Evolutionary conservation across 2,113 vertebrate species (phyloP), one percentile per base, ranked within the genome.

Genomic region (Charadrius vociferus): DNA sequence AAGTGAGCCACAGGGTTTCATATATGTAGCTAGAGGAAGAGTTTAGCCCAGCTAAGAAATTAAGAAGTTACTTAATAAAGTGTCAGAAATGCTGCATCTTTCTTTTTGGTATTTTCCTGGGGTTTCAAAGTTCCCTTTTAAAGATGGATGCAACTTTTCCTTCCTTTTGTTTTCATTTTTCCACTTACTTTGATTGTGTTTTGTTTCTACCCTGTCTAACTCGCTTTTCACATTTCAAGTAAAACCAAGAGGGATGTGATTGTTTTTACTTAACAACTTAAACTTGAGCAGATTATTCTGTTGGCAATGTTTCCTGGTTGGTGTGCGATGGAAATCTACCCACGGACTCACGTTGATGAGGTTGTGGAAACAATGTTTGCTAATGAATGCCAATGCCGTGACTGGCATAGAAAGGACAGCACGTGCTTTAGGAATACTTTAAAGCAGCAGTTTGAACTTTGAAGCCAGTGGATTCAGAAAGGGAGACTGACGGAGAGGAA

Each of bases 1-100:
- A 90, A 62, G 43, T 36, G 55, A 73, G 41, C 47, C 3, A 6
- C 22, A 26, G 81, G 37, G 23, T 52, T 90, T 90, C 52, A 34
- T 47, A 1, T 12, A 13, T 29, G 66, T 30, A 41, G 55, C 43
- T 80, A 41, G 47, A 53, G 43, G 22, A 61, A 59, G 49, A 73
- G 43, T 36, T 94, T 47, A 80, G 55, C n/a, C 26, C 36, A 66
- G 45, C 41, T 61, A 50, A 85, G 58, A 66, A 72, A 59, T 22
- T 15, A 61, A 63, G 65, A 91, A 88, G 82, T 58, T 29, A 45
- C 17, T 82, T 37, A 77, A 7, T 24, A 74, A 77, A 27, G 23
- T 67, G n/a, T 86, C 70, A 93, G 72, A 90, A 92, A 61, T 45
- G n/a, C 73, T 84, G 55, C 59, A 58, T 41, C 74, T 73, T 80